Evolutionary conservation across 2,113 vertebrate genomes (phyloP).

Genomic region (Anhinga anhinga): DNA sequence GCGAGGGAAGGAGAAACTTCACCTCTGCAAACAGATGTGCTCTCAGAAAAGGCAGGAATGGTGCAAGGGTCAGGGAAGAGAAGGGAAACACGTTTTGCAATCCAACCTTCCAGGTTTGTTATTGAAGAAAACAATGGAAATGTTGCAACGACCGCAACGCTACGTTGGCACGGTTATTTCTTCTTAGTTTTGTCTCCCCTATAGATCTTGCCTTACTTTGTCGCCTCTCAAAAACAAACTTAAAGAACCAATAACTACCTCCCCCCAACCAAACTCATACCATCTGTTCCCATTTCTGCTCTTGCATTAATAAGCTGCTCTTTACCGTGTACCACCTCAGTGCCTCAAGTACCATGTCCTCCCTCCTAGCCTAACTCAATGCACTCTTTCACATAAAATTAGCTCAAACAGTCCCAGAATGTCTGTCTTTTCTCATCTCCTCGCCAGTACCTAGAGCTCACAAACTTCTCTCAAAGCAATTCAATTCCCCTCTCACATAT

Average conservation of each 20-base stretch:
- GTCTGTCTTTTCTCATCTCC: constrained; percentile 35
- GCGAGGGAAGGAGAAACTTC: not conserved
- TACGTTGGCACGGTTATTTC: not conserved
- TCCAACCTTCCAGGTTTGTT: not conserved
- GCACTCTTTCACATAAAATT: constrained; percentile 31
- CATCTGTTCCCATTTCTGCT: constrained; percentile 19
- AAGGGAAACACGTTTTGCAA: not conserved
- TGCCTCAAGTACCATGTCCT: not conserved
- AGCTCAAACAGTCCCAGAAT: not conserved
- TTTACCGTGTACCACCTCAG: not conserved
- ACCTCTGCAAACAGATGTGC: not conserved
- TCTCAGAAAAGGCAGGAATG: not conserved
- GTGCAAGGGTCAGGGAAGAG: not conserved
- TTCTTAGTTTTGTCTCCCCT: not conserved
- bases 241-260: not conserved
- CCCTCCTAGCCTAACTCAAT: not conserved
- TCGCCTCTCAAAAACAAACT: not conserved
- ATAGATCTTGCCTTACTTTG: not conserved
- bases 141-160: not conserved
- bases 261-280: not conserved
- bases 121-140: not conserved
- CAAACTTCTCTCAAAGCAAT: constrained; percentile 7
- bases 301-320: not conserved
- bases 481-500: constrained; percentile 24
- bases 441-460: not conserved